These are phyloP conservation scores for Protobothrops mucrosquamatus DNA, from an alignment of 2,113 vertebrate species.

Conservation along the genomic window DNA sequence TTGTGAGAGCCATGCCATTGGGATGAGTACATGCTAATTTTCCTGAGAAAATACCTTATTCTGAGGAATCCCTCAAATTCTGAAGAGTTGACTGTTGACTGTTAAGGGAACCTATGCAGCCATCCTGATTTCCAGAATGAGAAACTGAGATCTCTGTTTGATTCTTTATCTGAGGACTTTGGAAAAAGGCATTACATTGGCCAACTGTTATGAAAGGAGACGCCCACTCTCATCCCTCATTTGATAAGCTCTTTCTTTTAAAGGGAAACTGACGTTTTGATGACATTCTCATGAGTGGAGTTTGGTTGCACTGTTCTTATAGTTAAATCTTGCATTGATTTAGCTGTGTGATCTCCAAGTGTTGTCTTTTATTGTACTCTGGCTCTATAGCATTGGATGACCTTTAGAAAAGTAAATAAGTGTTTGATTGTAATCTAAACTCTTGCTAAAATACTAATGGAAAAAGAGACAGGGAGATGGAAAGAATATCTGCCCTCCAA, in stretches of 20 bases:
- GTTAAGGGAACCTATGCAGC: not conserved
- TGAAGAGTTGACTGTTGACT: not conserved
- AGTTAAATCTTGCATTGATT: not conserved
- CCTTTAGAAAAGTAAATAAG: not conserved
- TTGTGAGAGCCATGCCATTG: not conserved
- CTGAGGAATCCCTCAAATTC: not conserved
- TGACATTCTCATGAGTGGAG: not conserved
- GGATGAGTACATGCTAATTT: not conserved
- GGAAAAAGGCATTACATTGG: not conserved
- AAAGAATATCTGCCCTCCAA: not conserved
- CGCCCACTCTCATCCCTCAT: not conserved
- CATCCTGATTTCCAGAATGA: not conserved
- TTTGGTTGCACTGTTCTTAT: not conserved
- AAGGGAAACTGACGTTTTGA: not conserved
- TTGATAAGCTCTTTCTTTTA: not conserved
- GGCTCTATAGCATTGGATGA: not conserved
- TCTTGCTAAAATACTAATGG: not conserved
- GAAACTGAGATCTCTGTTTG: not conserved
- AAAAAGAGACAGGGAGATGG: not conserved
- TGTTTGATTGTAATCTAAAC: not conserved
- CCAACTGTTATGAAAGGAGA: not conserved
- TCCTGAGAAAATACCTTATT: not conserved
- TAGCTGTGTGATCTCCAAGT: not conserved
- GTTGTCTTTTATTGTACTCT: not conserved
- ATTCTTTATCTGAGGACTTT: not conserved